Conservation (phyloP, 2,113 vertebrate species). For the sheep (Ovis aries) region DNA sequence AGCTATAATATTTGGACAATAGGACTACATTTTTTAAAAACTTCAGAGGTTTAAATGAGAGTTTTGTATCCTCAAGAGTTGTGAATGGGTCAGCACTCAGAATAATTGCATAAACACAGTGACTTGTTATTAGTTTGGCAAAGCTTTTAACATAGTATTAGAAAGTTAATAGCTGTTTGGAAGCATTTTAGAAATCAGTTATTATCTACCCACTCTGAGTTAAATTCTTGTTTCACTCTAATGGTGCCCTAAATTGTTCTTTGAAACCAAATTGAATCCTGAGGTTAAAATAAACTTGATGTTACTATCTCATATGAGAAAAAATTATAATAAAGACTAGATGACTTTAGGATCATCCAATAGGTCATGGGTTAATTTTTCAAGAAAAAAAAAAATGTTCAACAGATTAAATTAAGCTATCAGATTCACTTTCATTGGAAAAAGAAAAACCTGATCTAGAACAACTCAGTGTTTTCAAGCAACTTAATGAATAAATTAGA, state of each 20-base stretch:
- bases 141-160: background rate
- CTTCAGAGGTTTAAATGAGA: background rate
- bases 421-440: background rate
- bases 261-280: conserved; percentile 22
- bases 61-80: background rate
- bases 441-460: background rate
- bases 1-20: background rate
- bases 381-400: background rate
- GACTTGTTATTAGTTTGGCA: background rate
- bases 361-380: background rate
- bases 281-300: background rate
- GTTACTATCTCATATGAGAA: background rate
- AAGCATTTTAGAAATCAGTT: background rate
- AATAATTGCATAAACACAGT: background rate
- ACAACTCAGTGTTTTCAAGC: background rate
- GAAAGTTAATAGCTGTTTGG: conserved; percentile 32
- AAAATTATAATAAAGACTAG: conserved; percentile 6
- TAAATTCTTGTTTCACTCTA: conserved; percentile 24
- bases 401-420: background rate
- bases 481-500: background rate
- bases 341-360: background rate
- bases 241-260: background rate
- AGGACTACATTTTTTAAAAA: background rate
- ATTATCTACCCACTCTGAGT: background rate
- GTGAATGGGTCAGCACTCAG: background rate